These are phyloP conservation scores for Neosalanx taihuensis DNA, from an alignment of 2,797 vertebrate genomes.

Conservation along the genomic window DNA sequence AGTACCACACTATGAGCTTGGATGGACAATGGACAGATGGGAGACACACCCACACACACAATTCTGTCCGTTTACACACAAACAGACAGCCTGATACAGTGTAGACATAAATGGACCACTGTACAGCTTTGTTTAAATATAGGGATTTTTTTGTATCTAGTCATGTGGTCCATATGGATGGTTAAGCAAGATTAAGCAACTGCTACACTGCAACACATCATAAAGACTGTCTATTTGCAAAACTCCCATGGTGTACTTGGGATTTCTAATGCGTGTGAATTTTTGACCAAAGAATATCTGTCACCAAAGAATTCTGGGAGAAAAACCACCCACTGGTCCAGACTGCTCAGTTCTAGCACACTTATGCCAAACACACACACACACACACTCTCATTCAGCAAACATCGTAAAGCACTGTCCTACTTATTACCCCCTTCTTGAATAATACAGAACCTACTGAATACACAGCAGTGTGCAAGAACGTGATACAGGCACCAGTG, in stretches of 20 bases:
- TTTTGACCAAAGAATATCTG: no score
- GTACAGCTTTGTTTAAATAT: background rate
- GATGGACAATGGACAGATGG: background rate
- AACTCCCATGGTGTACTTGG: background rate
- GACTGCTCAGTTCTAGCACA: background rate
- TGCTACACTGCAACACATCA: background rate
- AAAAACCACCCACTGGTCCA: background rate
- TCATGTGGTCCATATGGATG: no score
- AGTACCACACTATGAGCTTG: constrained; percentile 2
- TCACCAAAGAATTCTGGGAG: background rate
- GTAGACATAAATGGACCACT: no score
- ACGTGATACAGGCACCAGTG: constrained; percentile 63
- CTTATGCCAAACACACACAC: constrained; percentile 13
- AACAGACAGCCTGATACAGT: background rate
- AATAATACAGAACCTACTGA: constrained; percentile 76
- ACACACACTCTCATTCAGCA: background rate
- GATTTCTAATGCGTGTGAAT: background rate
- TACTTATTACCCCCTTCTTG: constrained; percentile 36
- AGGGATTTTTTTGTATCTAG: no score
- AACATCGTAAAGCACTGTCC: background rate
- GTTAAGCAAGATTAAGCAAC: no score
- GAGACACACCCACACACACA: background rate
- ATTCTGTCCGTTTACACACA: background rate
- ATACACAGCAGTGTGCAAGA: constrained; percentile 67
- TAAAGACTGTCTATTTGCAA: background rate